Conservation (phyloP, 2,113 vertebrate genomes). For the Thinocorus orbignyianus region DNA sequence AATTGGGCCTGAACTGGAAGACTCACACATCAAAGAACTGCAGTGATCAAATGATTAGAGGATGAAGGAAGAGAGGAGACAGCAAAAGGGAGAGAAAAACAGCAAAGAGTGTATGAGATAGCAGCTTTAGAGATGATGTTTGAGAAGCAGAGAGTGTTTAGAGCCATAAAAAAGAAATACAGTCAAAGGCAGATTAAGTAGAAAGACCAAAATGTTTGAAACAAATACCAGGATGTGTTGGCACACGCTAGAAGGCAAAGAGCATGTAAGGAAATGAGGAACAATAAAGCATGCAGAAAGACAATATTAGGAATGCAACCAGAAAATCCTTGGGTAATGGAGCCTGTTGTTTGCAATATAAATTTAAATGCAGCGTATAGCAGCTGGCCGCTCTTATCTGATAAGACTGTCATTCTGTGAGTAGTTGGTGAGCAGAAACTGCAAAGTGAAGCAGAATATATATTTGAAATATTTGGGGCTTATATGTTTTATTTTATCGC, state of each 20-base stretch:
- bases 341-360: constrained; percentile 78
- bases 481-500: constrained; percentile 41
- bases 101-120: not conserved
- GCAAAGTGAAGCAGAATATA: constrained; percentile 66
- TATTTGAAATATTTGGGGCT: constrained; percentile 57
- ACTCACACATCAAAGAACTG: constrained; percentile 30
- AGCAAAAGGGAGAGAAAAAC: not conserved
- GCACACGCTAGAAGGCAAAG: not conserved
- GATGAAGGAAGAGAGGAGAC: not conserved
- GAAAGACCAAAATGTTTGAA: not conserved
- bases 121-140: not conserved
- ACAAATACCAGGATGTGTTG: not conserved
- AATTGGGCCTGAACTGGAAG: constrained; percentile 46
- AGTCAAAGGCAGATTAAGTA: not conserved
- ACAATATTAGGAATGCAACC: constrained; percentile 60
- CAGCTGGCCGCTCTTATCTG: constrained; percentile 58
- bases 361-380: constrained; percentile 72
- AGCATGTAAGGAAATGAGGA: not conserved
- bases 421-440: constrained; percentile 52
- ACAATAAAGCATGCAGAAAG: constrained; percentile 27
- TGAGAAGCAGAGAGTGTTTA: not conserved
- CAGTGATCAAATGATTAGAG: constrained; percentile 28
- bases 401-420: constrained; percentile 54
- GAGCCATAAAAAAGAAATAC: not conserved
- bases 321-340: constrained; percentile 75